phyloP scores from a whole-genome alignment of 2,797 vertebrate genomes.

The Sebastes wilsoni region DNA sequence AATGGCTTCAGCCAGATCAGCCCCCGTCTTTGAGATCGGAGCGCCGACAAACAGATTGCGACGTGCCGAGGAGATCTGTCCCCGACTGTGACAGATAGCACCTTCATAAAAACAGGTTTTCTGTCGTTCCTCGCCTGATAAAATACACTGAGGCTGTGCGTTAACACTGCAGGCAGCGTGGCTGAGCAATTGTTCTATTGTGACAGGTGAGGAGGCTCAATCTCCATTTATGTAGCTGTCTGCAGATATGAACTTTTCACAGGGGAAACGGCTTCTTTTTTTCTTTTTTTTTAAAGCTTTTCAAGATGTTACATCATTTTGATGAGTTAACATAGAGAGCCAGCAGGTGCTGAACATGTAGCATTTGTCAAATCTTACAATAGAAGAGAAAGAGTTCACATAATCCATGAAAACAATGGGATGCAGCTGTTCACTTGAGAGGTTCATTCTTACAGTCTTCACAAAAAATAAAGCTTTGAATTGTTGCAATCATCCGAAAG shows the following conservation, averaged over 20 bases:
- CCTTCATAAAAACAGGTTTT: conserved; percentile 4
- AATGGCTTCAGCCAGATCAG: conserved; percentile 65
- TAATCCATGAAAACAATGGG: background rate
- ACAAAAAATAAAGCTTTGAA: background rate
- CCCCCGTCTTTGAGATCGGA: conserved; percentile 36
- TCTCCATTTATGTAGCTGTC: background rate
- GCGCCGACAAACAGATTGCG: conserved; percentile 25
- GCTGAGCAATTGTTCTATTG: background rate
- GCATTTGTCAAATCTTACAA: background rate
- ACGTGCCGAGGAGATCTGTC: background rate
- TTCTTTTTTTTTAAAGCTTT: background rate
- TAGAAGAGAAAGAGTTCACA: background rate
- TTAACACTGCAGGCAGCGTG: background rate
- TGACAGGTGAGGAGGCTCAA: conserved; percentile 1
- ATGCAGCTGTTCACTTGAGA: background rate
- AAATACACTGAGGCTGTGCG: background rate
- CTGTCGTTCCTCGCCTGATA: background rate
- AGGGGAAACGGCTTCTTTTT: background rate
- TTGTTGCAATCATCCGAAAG: background rate
- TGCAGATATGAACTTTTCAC: background rate
- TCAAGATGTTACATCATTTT: background rate
- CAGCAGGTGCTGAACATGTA: background rate
- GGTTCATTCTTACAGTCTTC: background rate
- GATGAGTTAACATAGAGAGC: background rate
- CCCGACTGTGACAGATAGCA: background rate